phyloP scores from a whole-genome alignment of 2,797 vertebrate species.

The Myotis findleyi region DNA sequence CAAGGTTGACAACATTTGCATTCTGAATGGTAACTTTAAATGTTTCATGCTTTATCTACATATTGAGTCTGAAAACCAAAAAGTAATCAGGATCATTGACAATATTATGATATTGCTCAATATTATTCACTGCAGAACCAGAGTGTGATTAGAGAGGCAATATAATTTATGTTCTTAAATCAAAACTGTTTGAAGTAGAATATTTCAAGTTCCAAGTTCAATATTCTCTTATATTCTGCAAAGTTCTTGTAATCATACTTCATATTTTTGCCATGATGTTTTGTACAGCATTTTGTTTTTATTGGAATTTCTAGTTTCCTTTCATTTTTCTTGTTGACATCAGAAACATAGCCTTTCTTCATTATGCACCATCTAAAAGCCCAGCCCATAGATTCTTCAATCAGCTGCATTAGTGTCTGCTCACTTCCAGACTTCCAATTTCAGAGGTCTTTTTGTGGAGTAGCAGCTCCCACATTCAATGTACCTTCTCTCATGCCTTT shows the following conservation, averaged over 20 bases:
- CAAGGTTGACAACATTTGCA: background rate
- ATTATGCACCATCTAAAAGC: background rate
- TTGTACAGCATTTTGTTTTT: constrained; percentile 11
- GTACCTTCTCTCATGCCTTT: background rate
- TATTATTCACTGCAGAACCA: background rate
- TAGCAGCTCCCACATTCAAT: background rate
- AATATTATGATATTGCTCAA: background rate
- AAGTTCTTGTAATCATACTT: background rate
- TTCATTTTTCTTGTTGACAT: background rate
- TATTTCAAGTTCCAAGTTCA: constrained; percentile 48
- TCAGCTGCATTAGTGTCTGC: background rate
- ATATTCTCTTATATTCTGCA: constrained; percentile 15
- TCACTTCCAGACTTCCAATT: background rate
- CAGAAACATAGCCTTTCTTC: constrained; percentile 11
- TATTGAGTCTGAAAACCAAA: constrained; percentile 30
- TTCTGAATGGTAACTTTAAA: background rate
- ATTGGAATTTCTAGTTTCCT: constrained; percentile 46
- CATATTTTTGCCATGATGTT: constrained; percentile 41
- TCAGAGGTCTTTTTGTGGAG: background rate
- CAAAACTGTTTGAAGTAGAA: background rate
- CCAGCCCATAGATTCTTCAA: background rate
- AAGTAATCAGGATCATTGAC: background rate
- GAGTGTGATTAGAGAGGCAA: background rate
- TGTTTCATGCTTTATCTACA: background rate
- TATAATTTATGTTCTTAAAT: constrained; percentile 3